Conservation (phyloP, 2,113 vertebrate genomes). For the Cyphomyrus plagiostoma region DNA sequence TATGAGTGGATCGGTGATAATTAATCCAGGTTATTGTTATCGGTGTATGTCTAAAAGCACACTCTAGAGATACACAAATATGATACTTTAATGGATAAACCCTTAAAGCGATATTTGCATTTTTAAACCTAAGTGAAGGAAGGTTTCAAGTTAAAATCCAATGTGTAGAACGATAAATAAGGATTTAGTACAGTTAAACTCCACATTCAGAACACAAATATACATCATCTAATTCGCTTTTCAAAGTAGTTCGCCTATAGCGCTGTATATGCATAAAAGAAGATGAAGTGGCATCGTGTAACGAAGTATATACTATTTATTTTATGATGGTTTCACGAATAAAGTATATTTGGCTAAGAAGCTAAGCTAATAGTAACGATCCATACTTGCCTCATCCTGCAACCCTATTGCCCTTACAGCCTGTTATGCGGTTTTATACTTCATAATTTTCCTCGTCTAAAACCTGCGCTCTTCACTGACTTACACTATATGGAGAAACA, state of each 20-base stretch:
- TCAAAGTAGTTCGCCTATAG: background rate
- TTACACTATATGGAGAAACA: background rate
- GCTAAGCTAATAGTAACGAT: background rate
- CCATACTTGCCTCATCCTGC: background rate
- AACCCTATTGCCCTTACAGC: background rate
- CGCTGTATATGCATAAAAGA: background rate
- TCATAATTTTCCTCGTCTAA: background rate
- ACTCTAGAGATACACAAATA: background rate
- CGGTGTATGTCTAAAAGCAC: background rate
- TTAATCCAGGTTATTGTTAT: background rate
- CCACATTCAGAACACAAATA: background rate
- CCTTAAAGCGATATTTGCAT: background rate
- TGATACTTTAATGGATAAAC: background rate
- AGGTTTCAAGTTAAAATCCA: background rate
- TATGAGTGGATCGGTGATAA: background rate
- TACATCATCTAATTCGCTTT: background rate
- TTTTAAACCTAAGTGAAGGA: background rate
- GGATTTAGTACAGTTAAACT: background rate
- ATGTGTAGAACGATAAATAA: background rate
- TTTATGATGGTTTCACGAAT: background rate
- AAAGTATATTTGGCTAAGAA: background rate
- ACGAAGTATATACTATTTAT: background rate
- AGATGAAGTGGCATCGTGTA: background rate
- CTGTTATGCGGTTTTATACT: background rate
- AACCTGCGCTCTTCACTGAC: constrained; percentile 2